Evolutionary conservation across 1,140 invertebrate genomes (phyloP).

Genomic region (Rhopalosiphum maidis): DNA sequence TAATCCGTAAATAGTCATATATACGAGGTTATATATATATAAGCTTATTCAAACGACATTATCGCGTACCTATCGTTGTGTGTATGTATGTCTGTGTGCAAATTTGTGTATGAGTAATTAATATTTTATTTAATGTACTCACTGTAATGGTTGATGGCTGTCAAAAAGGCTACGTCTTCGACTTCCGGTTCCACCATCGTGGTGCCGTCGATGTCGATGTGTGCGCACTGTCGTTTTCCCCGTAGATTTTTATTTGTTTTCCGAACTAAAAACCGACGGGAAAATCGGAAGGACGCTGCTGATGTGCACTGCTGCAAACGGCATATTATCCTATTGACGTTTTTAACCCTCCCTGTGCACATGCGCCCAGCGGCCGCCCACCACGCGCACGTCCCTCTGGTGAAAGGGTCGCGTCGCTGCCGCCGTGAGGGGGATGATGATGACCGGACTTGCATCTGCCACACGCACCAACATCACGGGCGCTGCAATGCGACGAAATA

Average conservation of each 20-base stretch:
- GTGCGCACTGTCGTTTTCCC: not conserved
- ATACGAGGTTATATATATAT: not conserved
- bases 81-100: not conserved
- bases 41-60: not conserved
- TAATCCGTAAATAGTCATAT: not conserved
- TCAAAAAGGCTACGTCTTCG: slow-evolving; percentile 90
- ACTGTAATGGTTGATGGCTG: slow-evolving; percentile 68
- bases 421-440: not conserved
- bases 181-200: slow-evolving; percentile 86
- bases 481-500: not conserved
- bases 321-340: slow-evolving; percentile 49
- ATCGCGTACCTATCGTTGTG: not conserved
- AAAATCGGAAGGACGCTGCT: not conserved
- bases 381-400: slow-evolving; percentile 19
- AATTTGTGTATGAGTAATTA: not conserved
- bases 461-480: not conserved
- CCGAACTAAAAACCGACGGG: not conserved
- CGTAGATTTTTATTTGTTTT: not conserved
- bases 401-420: not conserved
- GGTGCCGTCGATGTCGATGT: slow-evolving; percentile 59
- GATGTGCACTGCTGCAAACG: slow-evolving; percentile 18
- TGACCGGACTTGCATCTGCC: slow-evolving; percentile 19
- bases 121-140: slow-evolving; percentile 14
- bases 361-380: not conserved
- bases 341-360: slow-evolving; percentile 22